Evolutionary conservation across 2,113 vertebrate genomes (phyloP).

Genomic region (Brachyhypopomus gauderio): DNA sequence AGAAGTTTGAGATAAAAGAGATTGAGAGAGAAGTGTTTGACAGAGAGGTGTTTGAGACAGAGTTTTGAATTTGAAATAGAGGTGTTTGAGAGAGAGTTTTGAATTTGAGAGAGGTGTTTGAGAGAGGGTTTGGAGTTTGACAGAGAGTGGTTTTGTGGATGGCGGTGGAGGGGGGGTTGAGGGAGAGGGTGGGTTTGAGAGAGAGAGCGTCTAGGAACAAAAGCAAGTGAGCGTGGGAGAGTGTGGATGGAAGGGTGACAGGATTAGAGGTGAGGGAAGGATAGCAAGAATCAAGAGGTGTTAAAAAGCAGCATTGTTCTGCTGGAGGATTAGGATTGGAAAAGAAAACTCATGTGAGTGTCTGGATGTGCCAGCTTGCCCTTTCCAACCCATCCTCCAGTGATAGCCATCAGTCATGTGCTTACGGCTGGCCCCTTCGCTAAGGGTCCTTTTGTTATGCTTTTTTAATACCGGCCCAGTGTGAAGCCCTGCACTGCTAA

Average conservation of each 20-base stretch:
- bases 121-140: conserved; percentile 25
- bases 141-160: conserved; percentile 2
- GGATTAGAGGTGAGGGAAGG: conserved; percentile 37
- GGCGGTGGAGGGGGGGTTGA: background rate
- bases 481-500: conserved; percentile 70
- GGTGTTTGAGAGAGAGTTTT: too few relatives aligned
- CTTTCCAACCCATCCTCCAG: conserved; percentile 57
- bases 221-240: conserved; percentile 42
- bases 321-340: conserved; percentile 61
- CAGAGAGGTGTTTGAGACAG: too few relatives aligned
- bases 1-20: background rate
- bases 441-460: conserved; percentile 73
- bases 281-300: conserved; percentile 43
- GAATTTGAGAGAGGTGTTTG: too few relatives aligned
- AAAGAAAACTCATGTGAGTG: conserved; percentile 21
- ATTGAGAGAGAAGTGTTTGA: too few relatives aligned
- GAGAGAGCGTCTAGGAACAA: conserved; percentile 26
- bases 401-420: conserved; percentile 62
- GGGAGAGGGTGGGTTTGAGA: background rate
- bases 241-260: conserved; percentile 25
- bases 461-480: conserved; percentile 67
- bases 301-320: conserved; percentile 36
- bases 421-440: conserved; percentile 59
- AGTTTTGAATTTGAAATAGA: too few relatives aligned
- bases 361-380: conserved; percentile 29